Base-by-base conservation (phyloP, 2,113 vertebrate species). In the Nannospalax galili region DNA sequence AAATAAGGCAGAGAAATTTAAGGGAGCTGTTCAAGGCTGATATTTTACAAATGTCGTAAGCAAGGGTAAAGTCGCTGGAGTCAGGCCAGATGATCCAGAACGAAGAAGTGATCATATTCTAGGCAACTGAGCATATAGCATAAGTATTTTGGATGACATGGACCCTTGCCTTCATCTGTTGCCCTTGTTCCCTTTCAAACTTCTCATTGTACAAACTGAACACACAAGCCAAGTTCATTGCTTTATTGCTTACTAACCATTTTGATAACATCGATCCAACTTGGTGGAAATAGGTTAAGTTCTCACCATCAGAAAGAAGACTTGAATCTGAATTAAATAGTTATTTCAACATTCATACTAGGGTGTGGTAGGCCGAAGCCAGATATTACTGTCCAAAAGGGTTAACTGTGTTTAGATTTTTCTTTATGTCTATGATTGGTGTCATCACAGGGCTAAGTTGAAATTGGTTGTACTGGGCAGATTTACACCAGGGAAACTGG, bases 1-100 rank as follows among this genome's bases (percentile, higher is more conserved):
- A 92, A 92, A 90, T 30, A 56, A 94, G 67, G 56, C 62, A 30
- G 30, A 77, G 89, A 91, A 79, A 93, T 64, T 14, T 26, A 91
- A 93, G 40, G 70, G 32, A 64, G 37, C 69, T 82, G 86, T 56
- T 91, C 19, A 74, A 94, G 79, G 56, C 82, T 58, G 15, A n/a
- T 69, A 7, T 80, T 22, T 92, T 60, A 22, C 64, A 89, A 70
- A 56, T 24, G 60, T 91, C 84, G 65, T 40, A 24, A 22, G 45
- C 74, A 89, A 87, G 67, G 45, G 62, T 0, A 62, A 77, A 60
- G 11, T 40, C 79, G 69, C 56, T 45, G 72, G 72, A 84, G 60
- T 60, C 60, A 32, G 80, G 30, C 78, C 70, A 69, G 22, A 42
- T 19, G 40, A 35, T 30, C 4, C 7, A 22, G n/a, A 74, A 40